phyloP scores from a whole-genome alignment of 2,888 invertebrate genomes.

The Pilophorus perplexus region DNA sequence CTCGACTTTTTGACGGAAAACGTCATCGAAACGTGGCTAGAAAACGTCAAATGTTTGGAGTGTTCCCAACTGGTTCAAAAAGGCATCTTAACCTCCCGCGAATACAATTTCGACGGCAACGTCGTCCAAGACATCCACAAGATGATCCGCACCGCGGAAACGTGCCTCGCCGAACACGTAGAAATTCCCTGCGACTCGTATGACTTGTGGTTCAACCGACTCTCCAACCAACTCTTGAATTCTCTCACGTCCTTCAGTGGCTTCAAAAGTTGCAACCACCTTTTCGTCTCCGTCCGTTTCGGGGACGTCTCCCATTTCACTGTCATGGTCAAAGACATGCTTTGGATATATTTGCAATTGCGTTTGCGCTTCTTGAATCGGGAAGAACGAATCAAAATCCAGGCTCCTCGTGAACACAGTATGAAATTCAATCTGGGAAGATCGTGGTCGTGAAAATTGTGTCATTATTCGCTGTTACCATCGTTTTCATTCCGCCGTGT shows the following conservation, averaged over 20 bases:
- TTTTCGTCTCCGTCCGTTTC: slow-evolving; percentile 13
- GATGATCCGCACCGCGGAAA: slow-evolving; percentile 8
- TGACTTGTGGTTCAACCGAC: not conserved
- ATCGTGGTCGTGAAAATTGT: slow-evolving; percentile 1
- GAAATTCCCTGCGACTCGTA: not conserved
- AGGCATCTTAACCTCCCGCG: not conserved
- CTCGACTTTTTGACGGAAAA: slow-evolving; percentile 5
- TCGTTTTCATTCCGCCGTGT: too few relatives aligned
- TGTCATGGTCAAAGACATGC: slow-evolving; percentile 8
- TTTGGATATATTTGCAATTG: not conserved
- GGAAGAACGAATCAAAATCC: not conserved
- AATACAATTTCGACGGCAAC: not conserved
- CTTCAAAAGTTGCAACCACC: not conserved
- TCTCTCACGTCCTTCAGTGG: not conserved
- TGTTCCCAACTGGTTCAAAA: slow-evolving; percentile 2
- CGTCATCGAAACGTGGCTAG: slow-evolving; percentile 4
- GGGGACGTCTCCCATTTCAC: slow-evolving; percentile 26
- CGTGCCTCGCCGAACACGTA: not conserved
- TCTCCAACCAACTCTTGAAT: slow-evolving; percentile 2
- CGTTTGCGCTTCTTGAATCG: slow-evolving; percentile 9
- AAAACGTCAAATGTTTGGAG: not conserved
- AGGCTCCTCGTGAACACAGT: not conserved
- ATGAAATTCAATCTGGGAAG: not conserved
- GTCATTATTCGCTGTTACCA: too few relatives aligned
- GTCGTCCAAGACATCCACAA: not conserved